phyloP scores from a whole-genome alignment of 2,113 vertebrate species.

The Oceanites oceanicus region DNA sequence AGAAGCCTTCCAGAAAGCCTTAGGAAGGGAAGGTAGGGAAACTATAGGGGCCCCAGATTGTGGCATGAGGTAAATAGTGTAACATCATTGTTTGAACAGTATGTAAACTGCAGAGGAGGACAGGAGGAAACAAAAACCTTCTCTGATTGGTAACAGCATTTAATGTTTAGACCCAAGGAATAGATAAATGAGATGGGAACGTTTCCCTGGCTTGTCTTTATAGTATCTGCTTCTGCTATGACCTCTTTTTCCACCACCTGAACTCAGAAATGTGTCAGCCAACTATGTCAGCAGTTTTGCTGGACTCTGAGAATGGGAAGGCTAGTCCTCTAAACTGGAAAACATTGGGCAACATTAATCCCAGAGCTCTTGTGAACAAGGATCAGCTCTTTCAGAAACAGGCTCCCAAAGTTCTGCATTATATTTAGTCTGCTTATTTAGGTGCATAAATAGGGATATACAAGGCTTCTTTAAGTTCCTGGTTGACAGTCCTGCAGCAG shows the following conservation, averaged over 20 bases:
- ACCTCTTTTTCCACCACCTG: neutral
- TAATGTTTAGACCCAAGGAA: neutral
- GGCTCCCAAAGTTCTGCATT: neutral
- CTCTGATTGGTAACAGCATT: neutral
- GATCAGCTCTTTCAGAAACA: neutral
- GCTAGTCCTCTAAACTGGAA: neutral
- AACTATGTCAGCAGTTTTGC: neutral
- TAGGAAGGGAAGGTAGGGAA: neutral
- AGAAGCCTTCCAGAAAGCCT: neutral
- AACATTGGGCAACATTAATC: neutral
- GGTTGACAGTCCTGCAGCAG: neutral
- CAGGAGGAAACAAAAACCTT: neutral
- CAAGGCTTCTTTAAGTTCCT: neutral
- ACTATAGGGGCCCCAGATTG: neutral
- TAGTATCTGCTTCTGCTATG: neutral
- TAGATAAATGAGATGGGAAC: neutral
- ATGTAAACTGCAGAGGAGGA: neutral
- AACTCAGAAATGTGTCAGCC: neutral
- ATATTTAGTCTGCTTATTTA: neutral
- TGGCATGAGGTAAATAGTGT: neutral
- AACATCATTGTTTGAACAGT: neutral
- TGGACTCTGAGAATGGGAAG: neutral
- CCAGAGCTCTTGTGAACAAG: neutral
- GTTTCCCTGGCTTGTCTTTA: neutral
- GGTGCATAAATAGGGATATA: neutral